Conservation (phyloP, 2,888 invertebrate genomes). For the Plebejus melissa region DNA sequence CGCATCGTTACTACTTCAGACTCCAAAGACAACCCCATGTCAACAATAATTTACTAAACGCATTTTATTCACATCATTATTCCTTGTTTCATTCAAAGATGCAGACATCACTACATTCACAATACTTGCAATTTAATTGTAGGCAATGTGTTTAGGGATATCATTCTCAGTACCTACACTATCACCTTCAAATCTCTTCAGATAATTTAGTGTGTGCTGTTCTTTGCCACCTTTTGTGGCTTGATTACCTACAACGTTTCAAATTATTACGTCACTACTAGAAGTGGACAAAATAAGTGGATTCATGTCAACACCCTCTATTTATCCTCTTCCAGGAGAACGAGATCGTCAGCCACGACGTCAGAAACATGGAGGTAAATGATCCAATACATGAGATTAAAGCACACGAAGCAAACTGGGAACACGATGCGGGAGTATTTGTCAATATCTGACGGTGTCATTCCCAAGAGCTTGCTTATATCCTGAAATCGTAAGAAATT, state of each 20-base stretch:
- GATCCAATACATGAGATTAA: conserved; percentile 99
- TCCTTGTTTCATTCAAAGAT: neutral
- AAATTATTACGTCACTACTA: conserved; percentile 56
- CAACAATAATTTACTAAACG: conserved; percentile 31
- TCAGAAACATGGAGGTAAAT: conserved; percentile 97
- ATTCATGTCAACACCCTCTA: conserved; percentile 62
- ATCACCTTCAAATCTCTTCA: neutral
- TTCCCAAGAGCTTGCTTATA: conserved; percentile 93
- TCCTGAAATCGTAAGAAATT: conserved; percentile 72
- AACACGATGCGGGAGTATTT: conserved; percentile 99
- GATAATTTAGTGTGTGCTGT: neutral
- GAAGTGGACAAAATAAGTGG: conserved; percentile 63
- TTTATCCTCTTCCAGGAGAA: conserved; percentile 85
- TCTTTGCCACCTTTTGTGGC: conserved; percentile 5
- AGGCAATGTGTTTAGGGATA: neutral
- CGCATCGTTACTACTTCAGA: conserved; percentile 50
- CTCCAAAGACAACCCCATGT: conserved; percentile 39
- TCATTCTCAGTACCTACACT: neutral
- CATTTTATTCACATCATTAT: neutral
- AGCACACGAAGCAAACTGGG: conserved; percentile 98
- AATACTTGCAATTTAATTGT: neutral
- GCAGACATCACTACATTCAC: conserved; percentile 8
- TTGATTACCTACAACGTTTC: conserved; percentile 45
- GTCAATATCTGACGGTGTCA: conserved; percentile 98
- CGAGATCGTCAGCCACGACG: conserved; percentile 96